A percentile compares a stretch with the other conserved stretches of the same genome.
Conservation (phyloP, 2,113 vertebrate species). For the Chaetura pelagica region DNA sequence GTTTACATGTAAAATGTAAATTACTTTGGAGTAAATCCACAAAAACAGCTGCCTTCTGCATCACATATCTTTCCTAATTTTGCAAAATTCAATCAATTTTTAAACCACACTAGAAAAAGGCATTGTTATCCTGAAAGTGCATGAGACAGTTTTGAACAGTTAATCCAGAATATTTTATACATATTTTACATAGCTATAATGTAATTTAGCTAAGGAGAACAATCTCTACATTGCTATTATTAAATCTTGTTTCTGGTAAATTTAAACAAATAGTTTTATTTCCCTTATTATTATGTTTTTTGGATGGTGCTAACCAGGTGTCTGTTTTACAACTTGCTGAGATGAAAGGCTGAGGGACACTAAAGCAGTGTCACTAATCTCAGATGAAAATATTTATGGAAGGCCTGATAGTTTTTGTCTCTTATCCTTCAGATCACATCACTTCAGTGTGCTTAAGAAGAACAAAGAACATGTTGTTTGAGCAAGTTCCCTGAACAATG, state of each 20-base stretch:
- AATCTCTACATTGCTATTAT: not conserved
- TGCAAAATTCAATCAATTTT: not conserved
- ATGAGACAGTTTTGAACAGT: not conserved
- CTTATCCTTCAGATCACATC: not conserved
- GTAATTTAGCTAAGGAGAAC: not conserved
- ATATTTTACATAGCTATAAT: not conserved
- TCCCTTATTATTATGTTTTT: not conserved
- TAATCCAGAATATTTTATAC: not conserved
- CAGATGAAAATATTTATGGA: conserved; percentile 27
- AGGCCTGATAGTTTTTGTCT: not conserved
- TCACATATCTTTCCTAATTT: not conserved
- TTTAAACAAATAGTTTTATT: not conserved
- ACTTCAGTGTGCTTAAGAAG: not conserved
- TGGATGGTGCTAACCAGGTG: not conserved
- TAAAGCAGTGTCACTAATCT: not conserved
- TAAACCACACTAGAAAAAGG: not conserved
- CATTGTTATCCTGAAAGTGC: not conserved
- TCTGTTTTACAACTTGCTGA: not conserved
- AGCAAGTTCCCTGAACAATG: conserved; percentile 11
- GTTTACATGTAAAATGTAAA: not conserved
- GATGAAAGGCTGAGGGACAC: not conserved
- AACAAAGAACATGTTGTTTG: conserved; percentile 31
- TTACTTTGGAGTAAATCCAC: not conserved
- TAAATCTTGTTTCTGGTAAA: not conserved
- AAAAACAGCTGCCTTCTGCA: not conserved